Evolutionary conservation across 2,113 vertebrate genomes (phyloP).

Genomic region (Channa argus): DNA sequence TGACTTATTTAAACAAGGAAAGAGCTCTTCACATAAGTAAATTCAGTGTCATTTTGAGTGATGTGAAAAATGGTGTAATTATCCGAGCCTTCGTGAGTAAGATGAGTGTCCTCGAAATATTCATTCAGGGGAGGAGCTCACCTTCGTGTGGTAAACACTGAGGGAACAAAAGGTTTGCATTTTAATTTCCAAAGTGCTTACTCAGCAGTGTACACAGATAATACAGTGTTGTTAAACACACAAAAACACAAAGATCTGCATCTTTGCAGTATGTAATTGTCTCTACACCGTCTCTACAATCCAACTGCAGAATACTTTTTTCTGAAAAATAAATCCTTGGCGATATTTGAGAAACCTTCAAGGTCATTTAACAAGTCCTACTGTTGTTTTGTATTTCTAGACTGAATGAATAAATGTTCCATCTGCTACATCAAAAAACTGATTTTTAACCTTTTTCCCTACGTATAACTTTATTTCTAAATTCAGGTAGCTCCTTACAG

Average conservation of each 20-base stretch:
- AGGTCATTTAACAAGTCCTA: too few species aligned
- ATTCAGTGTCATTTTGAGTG: neutral
- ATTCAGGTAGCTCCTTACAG: too few species aligned
- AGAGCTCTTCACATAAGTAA: neutral
- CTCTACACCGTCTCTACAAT: too few species aligned
- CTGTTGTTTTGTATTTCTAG: too few species aligned
- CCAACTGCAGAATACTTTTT: too few species aligned
- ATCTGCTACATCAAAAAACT: too few species aligned
- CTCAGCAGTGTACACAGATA: slow-evolving; percentile 17
- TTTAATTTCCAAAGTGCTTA: slow-evolving; percentile 58
- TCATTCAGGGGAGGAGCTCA: slow-evolving; percentile 39
- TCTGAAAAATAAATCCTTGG: too few species aligned
- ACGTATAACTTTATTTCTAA: too few species aligned
- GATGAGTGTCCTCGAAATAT: slow-evolving; percentile 1
- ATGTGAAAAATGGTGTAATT: slow-evolving; percentile 20
- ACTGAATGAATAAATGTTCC: too few species aligned
- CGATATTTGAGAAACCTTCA: too few species aligned
- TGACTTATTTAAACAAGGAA: neutral
- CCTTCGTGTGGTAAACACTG: slow-evolving; percentile 35
- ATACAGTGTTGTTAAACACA: neutral
- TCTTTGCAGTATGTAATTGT: too few species aligned
- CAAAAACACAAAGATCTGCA: neutral
- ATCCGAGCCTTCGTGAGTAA: neutral
- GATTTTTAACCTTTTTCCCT: too few species aligned
- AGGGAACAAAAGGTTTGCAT: slow-evolving; percentile 13